These are phyloP conservation scores for Polymixis flavicincta DNA, from an alignment of 2,888 invertebrate species.

Conservation along the genomic window DNA sequence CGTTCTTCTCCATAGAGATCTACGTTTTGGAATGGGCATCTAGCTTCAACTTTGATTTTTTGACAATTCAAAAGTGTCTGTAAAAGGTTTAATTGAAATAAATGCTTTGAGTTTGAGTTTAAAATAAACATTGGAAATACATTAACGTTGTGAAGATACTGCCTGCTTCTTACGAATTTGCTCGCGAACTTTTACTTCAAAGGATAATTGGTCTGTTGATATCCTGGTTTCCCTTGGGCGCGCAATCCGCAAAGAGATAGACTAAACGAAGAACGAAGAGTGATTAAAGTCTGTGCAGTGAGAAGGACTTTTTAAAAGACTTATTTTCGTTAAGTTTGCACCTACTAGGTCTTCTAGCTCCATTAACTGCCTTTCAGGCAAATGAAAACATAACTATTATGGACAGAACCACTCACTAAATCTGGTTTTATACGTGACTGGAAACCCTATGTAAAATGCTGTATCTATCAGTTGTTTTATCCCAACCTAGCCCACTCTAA, in stretches of 20 bases:
- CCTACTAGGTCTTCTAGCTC: no score
- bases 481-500: background rate
- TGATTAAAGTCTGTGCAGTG: background rate
- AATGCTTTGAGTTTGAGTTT: no score
- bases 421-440: conserved; percentile 20
- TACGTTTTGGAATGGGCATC: no score
- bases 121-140: no score
- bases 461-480: background rate
- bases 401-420: conserved; percentile 6
- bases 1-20: no score
- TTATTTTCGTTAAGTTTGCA: no score
- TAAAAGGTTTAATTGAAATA: no score
- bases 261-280: background rate
- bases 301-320: background rate
- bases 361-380: background rate
- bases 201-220: background rate
- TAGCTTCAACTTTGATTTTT: no score
- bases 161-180: no score
- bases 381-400: conserved; percentile 32
- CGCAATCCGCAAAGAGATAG: background rate
- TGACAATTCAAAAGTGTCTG: no score
- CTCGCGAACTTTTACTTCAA: background rate
- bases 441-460: background rate
- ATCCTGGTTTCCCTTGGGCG: background rate
- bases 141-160: no score